phyloP scores from a whole-genome alignment of 1,140 invertebrate genomes.

The Drosophila malerkotliana region DNA sequence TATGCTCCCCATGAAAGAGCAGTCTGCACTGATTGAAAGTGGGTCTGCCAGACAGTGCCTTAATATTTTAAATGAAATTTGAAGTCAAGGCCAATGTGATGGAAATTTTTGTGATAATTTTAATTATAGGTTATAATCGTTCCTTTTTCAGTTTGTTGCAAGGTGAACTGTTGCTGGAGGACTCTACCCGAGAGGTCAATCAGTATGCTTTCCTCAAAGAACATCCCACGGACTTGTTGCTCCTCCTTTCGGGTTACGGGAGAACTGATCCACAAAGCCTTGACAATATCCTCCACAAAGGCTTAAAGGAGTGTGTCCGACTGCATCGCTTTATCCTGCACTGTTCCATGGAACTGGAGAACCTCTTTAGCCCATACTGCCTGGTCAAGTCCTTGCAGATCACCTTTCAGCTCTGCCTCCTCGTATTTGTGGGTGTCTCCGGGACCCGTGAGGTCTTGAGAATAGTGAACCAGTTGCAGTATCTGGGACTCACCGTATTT shows the following conservation, averaged over 20 bases:
- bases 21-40: neutral
- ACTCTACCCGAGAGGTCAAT: conserved; percentile 58
- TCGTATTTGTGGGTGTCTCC: conserved; percentile 72
- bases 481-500: conserved; percentile 56
- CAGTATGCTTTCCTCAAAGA: conserved; percentile 68
- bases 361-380: conserved; percentile 75
- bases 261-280: neutral
- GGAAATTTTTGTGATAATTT: neutral
- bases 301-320: conserved; percentile 63
- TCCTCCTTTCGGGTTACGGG: conserved; percentile 1
- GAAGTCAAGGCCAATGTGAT: neutral
- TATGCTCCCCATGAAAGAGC: neutral
- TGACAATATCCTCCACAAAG: conserved; percentile 31
- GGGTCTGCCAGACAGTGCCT: neutral
- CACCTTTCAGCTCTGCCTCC: conserved; percentile 71
- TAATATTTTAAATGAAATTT: neutral
- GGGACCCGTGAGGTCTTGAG: conserved; percentile 63
- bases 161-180: conserved; percentile 36
- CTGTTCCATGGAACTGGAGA: conserved; percentile 56
- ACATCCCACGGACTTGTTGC: conserved; percentile 49
- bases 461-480: conserved; percentile 72
- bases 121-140: neutral
- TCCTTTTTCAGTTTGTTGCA: conserved; percentile 37
- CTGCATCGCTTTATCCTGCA: conserved; percentile 70
- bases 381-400: conserved; percentile 78